phyloP scores from a whole-genome alignment of 2,797 vertebrate genomes.

The Cirrhinus mrigala region DNA sequence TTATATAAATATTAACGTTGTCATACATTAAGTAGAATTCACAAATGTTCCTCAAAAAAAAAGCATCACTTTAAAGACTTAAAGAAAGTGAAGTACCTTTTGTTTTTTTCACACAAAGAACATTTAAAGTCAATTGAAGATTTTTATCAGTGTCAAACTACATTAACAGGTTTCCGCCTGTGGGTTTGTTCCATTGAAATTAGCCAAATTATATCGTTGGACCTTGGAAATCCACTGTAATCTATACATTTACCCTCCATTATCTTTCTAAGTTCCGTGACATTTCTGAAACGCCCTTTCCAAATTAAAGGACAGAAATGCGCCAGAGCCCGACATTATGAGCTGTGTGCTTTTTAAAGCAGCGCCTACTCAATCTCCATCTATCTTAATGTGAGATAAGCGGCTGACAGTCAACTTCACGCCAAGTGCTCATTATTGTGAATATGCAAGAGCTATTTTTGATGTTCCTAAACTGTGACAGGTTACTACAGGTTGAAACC shows the following conservation, averaged over 20 bases:
- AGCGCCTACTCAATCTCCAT: conserved; percentile 61
- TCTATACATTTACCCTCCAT: conserved; percentile 81
- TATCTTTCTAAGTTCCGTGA: conserved; percentile 75
- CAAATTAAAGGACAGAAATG: conserved; percentile 82
- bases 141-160: conserved; percentile 61
- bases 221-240: conserved; percentile 71
- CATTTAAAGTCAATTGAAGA: conserved; percentile 46
- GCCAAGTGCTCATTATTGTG: conserved; percentile 49
- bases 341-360: conserved; percentile 65
- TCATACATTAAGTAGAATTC: not conserved
- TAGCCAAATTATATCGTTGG: conserved; percentile 81
- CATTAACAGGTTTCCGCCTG: conserved; percentile 64
- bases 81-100: conserved; percentile 2
- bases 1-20: conserved; percentile 2
- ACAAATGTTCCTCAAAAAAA: not conserved
- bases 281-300: conserved; percentile 77
- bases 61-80: not conserved
- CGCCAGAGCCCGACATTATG: conserved; percentile 80
- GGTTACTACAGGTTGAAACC: not conserved
- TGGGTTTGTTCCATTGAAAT: conserved; percentile 77
- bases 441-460: conserved; percentile 31
- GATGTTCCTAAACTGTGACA: conserved; percentile 2
- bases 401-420: conserved; percentile 50
- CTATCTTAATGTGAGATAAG: conserved; percentile 65
- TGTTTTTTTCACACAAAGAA: not conserved